Conservation (phyloP, 2,888 invertebrate genomes). For the Spisula subtruncata region DNA sequence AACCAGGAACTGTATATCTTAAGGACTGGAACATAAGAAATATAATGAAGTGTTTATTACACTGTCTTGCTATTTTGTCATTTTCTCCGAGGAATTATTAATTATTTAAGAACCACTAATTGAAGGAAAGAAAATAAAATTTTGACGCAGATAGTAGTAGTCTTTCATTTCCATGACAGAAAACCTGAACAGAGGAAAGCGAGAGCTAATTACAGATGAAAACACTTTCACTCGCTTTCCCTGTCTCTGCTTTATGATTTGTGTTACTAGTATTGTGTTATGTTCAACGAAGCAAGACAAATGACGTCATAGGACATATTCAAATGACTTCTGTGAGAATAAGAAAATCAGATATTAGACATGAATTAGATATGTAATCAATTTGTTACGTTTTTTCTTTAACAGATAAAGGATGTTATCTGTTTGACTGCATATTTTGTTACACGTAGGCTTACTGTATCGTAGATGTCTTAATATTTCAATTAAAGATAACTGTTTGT, state of each 20-base stretch:
- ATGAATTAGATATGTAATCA: constrained; percentile 19
- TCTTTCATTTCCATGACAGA: neutral
- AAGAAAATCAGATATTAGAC: constrained; percentile 12
- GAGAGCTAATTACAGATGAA: neutral
- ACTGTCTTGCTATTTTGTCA: constrained; percentile 1
- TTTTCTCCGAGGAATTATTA: neutral
- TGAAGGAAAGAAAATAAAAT: neutral
- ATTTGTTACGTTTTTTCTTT: neutral
- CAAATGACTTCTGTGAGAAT: neutral
- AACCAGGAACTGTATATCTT: neutral
- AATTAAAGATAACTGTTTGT: too few relatives aligned
- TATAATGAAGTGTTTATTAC: constrained; percentile 16
- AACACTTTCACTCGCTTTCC: neutral
- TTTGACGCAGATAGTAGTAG: neutral
- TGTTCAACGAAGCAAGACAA: neutral
- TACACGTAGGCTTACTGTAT: too few relatives aligned
- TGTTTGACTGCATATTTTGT: neutral
- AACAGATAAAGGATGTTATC: neutral
- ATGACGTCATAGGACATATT: constrained; percentile 16
- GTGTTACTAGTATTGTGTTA: constrained; percentile 1
- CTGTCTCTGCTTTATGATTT: neutral
- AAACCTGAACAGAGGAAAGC: too few relatives aligned
- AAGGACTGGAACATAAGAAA: neutral
- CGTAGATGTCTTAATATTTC: too few relatives aligned
- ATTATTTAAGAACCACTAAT: constrained; percentile 8